These are phyloP conservation scores for Brachyptera putata DNA, from an alignment of 2,888 invertebrate species.

Conservation along the genomic window DNA sequence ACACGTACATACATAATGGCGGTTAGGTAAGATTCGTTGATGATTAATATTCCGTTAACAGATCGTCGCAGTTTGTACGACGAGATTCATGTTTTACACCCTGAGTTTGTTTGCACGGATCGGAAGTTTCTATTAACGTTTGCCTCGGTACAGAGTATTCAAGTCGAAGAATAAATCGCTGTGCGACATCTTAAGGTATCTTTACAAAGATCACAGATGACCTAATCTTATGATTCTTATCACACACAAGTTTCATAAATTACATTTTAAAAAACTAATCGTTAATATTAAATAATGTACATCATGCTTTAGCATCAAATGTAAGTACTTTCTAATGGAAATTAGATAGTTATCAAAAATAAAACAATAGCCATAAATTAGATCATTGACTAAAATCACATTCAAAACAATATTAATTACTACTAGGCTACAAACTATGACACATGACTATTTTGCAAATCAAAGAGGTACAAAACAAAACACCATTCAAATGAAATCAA, in stretches of 20 bases:
- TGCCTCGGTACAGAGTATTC: not conserved
- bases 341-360: conserved; percentile 4
- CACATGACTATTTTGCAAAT: conserved; percentile 26
- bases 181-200: no score
- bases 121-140: not conserved
- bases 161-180: no score
- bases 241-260: conserved; percentile 23
- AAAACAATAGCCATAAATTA: conserved; percentile 28
- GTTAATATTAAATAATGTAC: conserved; percentile 10
- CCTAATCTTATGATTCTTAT: conserved; percentile 10
- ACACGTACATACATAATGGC: no score
- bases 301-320: conserved; percentile 2
- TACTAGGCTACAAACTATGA: conserved; percentile 11
- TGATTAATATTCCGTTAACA: no score
- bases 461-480: conserved; percentile 29
- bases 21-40: no score
- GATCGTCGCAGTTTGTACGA: not conserved
- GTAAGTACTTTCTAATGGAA: not conserved
- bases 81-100: conserved; percentile 1
- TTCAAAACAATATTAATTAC: conserved; percentile 25
- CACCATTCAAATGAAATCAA: conserved; percentile 22
- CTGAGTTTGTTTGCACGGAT: conserved; percentile 22
- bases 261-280: conserved; percentile 18
- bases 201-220: conserved; percentile 14
- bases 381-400: conserved; percentile 30